These are phyloP conservation scores for Nineta flava DNA, from an alignment of 2,888 invertebrate species.

Conservation along the genomic window DNA sequence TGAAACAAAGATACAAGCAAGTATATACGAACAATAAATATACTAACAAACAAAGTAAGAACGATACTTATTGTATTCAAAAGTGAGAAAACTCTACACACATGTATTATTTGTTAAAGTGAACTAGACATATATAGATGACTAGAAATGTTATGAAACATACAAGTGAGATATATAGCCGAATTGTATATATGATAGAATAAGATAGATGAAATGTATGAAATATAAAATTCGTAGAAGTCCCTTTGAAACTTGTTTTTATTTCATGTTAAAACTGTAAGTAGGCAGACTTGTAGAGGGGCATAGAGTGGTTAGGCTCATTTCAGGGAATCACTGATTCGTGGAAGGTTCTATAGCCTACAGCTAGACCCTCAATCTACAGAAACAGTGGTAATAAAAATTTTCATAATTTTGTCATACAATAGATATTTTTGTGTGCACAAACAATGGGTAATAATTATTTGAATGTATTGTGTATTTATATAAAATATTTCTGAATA, in stretches of 20 bases:
- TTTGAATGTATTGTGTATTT: too few species aligned
- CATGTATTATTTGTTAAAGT: too few species aligned
- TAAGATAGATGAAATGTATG: neutral
- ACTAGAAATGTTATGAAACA: too few species aligned
- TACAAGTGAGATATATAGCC: too few species aligned
- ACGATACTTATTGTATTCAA: too few species aligned
- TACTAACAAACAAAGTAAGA: too few species aligned
- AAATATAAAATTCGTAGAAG: conserved; percentile 20
- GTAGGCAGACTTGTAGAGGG: conserved; percentile 9
- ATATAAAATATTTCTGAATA: too few species aligned
- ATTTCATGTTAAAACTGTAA: conserved; percentile 21
- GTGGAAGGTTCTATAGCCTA: conserved; percentile 18
- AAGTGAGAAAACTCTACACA: too few species aligned
- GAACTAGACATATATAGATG: too few species aligned
- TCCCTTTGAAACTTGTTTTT: conserved; percentile 25
- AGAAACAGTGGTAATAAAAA: conserved; percentile 1
- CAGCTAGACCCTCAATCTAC: conserved; percentile 3
- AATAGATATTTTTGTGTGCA: neutral
- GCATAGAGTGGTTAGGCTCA: conserved; percentile 17
- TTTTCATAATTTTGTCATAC: neutral
- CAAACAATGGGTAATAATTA: too few species aligned
- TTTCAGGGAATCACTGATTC: conserved; percentile 27
- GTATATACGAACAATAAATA: too few species aligned
- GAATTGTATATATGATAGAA: neutral
- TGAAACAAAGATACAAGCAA: too few species aligned